phyloP scores from a whole-genome alignment of 2,797 vertebrate species.

The Gila robusta region DNA sequence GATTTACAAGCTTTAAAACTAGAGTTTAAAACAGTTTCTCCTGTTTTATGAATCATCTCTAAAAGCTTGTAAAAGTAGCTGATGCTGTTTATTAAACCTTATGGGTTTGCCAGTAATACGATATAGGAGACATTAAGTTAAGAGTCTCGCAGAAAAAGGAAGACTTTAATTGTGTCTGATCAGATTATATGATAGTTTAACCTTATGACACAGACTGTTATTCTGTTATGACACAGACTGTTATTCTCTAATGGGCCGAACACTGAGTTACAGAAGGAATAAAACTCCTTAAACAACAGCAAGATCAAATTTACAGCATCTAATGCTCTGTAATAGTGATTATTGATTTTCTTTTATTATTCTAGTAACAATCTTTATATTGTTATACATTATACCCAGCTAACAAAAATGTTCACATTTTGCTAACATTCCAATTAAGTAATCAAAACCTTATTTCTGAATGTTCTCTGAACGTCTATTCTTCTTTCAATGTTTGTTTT shows the following conservation, averaged over 20 bases:
- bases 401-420: background rate
- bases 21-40: background rate
- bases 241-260: background rate
- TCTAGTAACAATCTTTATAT: background rate
- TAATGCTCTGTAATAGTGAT: background rate
- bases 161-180: background rate
- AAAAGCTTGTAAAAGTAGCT: background rate
- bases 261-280: background rate
- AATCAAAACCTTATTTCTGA: background rate
- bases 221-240: background rate
- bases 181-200: background rate
- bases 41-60: background rate
- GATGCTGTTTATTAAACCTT: constrained; percentile 5
- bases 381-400: background rate
- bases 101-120: background rate
- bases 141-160: background rate
- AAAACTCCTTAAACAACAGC: background rate
- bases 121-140: background rate
- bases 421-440: background rate
- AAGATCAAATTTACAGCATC: background rate
- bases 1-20: background rate
- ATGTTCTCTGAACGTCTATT: background rate
- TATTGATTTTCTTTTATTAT: background rate
- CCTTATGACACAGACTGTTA: background rate
- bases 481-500: background rate